Evolutionary conservation across 1,140 invertebrate genomes (phyloP).

Genomic region (Portunus trituberculatus): DNA sequence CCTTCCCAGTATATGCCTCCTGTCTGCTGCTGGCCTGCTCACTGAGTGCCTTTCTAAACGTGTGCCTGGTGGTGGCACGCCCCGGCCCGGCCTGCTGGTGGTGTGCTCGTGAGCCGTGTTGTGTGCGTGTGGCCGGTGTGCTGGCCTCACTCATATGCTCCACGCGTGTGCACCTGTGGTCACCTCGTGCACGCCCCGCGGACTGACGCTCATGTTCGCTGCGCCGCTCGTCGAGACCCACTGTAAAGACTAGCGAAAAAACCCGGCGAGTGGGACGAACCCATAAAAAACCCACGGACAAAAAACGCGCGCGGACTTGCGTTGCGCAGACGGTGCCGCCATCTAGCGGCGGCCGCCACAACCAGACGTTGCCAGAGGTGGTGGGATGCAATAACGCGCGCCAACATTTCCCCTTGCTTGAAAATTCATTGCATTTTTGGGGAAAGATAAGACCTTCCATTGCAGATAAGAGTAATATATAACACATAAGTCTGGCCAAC

Average conservation of each 20-base stretch:
- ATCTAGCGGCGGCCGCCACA: constrained; percentile 56
- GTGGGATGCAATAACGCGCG: neutral
- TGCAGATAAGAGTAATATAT: constrained; percentile 69
- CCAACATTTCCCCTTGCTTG: constrained; percentile 60
- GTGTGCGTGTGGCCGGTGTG: constrained; percentile 62
- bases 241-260: constrained; percentile 74
- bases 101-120: constrained; percentile 29
- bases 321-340: constrained; percentile 70
- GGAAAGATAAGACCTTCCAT: constrained; percentile 62
- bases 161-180: constrained; percentile 68
- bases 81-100: constrained; percentile 55
- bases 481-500: constrained; percentile 60
- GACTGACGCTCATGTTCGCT: constrained; percentile 74
- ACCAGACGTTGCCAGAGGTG: constrained; percentile 53
- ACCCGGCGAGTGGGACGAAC: constrained; percentile 74
- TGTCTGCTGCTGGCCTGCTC: constrained; percentile 21
- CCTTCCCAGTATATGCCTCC: neutral
- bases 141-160: constrained; percentile 65
- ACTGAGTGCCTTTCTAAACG: constrained; percentile 44
- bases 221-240: constrained; percentile 73
- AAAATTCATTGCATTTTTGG: constrained; percentile 69
- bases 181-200: constrained; percentile 71
- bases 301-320: constrained; percentile 74
- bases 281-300: constrained; percentile 71
- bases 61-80: constrained; percentile 59